Percentiles rank a stretch among this genome's conserved stretches.
phyloP scores from a whole-genome alignment of 2,113 vertebrate genomes.

The Donacobius atricapilla region DNA sequence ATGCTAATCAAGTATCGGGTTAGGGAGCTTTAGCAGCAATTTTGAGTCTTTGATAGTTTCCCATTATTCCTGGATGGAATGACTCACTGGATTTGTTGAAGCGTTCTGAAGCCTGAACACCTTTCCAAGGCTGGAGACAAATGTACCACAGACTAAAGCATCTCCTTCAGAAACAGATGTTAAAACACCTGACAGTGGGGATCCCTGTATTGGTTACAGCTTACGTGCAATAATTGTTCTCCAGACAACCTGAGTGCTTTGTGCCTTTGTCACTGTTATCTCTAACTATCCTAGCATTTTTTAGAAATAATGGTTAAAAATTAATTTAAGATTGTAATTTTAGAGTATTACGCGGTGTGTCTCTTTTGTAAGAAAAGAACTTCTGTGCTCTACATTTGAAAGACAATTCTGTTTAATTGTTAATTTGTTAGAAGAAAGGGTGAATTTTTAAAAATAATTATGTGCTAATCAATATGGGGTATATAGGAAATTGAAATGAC shows the following conservation, averaged over 20 bases:
- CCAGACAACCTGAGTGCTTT: background rate
- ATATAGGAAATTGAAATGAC: slow-evolving; percentile 1
- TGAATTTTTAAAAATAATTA: slow-evolving; percentile 2
- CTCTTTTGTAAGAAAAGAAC: background rate
- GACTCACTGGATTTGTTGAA: background rate
- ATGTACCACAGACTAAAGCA: background rate
- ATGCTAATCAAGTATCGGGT: slow-evolving; percentile 47
- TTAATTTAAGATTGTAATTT: background rate
- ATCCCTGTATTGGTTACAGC: background rate
- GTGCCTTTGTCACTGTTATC: background rate
- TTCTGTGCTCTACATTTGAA: background rate
- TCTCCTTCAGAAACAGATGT: background rate
- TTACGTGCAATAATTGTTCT: background rate
- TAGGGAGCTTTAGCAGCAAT: background rate
- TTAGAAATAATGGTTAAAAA: background rate
- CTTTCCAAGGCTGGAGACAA: background rate
- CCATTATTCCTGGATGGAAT: background rate
- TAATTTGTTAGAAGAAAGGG: background rate
- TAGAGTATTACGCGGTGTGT: background rate
- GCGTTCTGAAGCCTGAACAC: background rate
- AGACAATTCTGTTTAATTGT: background rate
- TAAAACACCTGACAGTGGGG: background rate
- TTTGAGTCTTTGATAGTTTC: background rate
- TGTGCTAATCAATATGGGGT: background rate
- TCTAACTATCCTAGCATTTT: background rate